Base-by-base conservation (phyloP, 1,140 invertebrate genomes). In the Kradibia gibbosae region DNA sequence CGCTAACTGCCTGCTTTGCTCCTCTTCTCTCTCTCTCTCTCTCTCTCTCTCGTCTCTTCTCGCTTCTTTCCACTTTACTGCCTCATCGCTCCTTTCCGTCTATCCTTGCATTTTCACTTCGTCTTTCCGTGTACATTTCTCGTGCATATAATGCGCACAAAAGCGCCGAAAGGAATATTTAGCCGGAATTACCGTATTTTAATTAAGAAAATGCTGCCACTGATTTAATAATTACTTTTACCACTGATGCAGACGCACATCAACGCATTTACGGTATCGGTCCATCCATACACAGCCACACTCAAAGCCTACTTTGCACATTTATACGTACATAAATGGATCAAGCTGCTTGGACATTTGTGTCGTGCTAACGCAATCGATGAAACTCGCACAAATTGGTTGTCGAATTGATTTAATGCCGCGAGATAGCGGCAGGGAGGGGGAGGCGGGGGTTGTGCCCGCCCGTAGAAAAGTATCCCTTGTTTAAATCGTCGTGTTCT, bases 1-100 rank as follows among this genome's bases (percentile, higher is more conserved):
- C 88, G 88, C 89, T 90, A 91, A 90, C 89, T 91, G 87, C 88
- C 89, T 88, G 83, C 84, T 85, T 72, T n/a, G 81, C 81, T 83
- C 72, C 82, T 60, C 78, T 57, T 53, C 65, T 65, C 50, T 55
- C 80, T 65, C n/a, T n/a, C n/a, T n/a, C n/a, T n/a, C n/a, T n/a
- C n/a, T n/a, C n/a, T n/a, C n/a, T 75, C 55, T 78, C 53, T 60
- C 65, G 34, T 71, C 62, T 15, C 55, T 31, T 70, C 77, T 71
- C 48, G 17, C 57, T 78, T 65, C 53, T 60, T 78, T n/a, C 48
- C 48, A 34, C 11, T 78, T 70, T 65, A 22, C 48, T 39, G 17
- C 57, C 25, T 53, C 42, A 22, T 50, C 42, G 34, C 34, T 25
- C 28, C 53, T 34, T 28, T 75, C 34, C 22, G 28, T 36, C 48